These are phyloP conservation scores for Leucoptera coffeella DNA, from an alignment of 2,888 invertebrate species.

Conservation along the genomic window DNA sequence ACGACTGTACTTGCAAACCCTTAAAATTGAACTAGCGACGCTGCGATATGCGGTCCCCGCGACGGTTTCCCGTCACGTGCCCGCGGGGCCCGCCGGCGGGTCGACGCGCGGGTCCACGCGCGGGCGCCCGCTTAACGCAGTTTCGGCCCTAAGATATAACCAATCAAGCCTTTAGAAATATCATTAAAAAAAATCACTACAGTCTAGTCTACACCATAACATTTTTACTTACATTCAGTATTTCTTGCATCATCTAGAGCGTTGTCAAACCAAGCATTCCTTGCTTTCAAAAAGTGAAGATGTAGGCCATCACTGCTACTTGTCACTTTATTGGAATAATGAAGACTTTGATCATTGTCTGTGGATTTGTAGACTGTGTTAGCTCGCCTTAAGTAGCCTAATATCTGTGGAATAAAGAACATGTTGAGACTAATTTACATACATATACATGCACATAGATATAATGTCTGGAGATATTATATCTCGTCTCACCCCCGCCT, in stretches of 20 bases:
- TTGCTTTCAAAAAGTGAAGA: slow-evolving; percentile 86
- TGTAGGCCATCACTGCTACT: slow-evolving; percentile 63
- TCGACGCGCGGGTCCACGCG: no score
- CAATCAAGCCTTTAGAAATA: neutral
- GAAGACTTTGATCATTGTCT: slow-evolving; percentile 25
- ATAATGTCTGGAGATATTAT: no score
- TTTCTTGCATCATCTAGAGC: slow-evolving; percentile 69
- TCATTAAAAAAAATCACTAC: neutral
- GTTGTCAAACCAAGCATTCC: slow-evolving; percentile 81
- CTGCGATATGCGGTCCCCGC: no score
- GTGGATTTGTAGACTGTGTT: slow-evolving; percentile 46
- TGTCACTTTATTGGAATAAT: slow-evolving; percentile 11
- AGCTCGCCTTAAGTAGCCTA: slow-evolving; percentile 41
- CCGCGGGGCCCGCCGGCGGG: no score
- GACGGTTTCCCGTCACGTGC: no score
- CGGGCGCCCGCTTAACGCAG: no score
- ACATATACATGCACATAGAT: no score
- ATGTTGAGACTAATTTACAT: no score
- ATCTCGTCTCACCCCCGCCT: no score
- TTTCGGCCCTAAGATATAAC: no score
- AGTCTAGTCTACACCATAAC: neutral
- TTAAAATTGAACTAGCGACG: no score
- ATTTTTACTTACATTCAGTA: slow-evolving; percentile 62
- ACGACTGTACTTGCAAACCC: no score
- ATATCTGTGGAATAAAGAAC: slow-evolving; percentile 30